phyloP scores from a whole-genome alignment of 1,140 invertebrate species.

The Asbolus verrucosus region DNA sequence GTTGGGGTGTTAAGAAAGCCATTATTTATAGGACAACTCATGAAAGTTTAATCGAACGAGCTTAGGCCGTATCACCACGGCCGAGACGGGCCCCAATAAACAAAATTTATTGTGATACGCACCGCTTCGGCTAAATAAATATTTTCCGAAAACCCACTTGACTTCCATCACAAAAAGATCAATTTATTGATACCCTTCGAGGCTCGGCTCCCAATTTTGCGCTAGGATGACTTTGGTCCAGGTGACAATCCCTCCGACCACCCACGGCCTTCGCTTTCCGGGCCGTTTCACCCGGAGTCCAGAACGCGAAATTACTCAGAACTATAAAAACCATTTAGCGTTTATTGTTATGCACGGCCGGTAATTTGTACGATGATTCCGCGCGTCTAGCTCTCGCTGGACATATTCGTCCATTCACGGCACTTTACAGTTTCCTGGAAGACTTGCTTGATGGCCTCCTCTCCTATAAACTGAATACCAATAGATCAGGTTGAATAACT shows the following conservation, averaged over 20 bases:
- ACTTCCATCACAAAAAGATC: constrained; percentile 11
- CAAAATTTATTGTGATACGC: constrained; percentile 21
- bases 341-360: constrained; percentile 12
- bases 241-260: constrained; percentile 1
- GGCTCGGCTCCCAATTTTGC: constrained; percentile 1
- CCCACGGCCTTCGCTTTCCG: neutral
- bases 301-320: neutral
- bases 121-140: constrained; percentile 10
- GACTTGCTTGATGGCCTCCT: constrained; percentile 19
- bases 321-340: constrained; percentile 15
- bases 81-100: constrained; percentile 27
- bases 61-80: constrained; percentile 15
- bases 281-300: neutral
- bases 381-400: too few relatives aligned
- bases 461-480: constrained; percentile 20
- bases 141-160: constrained; percentile 1
- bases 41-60: constrained; percentile 47
- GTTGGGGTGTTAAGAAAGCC: constrained; percentile 49
- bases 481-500: constrained; percentile 19
- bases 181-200: constrained; percentile 15
- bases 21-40: constrained; percentile 53
- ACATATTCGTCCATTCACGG: too few relatives aligned
- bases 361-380: too few relatives aligned
- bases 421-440: constrained; percentile 27
- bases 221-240: neutral